Evolutionary conservation across 2,797 vertebrate species (phyloP).

Genomic region (Onychomys leucogaster): DNA sequence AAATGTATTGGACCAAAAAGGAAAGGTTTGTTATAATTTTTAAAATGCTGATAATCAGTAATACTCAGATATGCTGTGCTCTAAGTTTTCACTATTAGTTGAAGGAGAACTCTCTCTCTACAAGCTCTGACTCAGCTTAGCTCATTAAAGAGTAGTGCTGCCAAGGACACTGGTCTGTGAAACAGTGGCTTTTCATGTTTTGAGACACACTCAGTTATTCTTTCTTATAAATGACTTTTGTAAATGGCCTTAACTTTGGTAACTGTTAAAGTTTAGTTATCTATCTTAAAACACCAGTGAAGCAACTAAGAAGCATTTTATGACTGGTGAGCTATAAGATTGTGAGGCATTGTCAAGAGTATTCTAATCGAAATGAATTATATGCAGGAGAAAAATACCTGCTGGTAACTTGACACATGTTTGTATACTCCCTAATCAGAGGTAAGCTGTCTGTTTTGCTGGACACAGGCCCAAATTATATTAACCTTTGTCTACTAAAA

Average conservation of each 20-base stretch:
- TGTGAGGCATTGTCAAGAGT: background rate
- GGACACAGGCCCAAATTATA: background rate
- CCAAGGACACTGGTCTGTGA: background rate
- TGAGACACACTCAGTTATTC: background rate
- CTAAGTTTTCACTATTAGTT: background rate
- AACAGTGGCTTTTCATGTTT: background rate
- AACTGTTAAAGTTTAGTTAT: slow-evolving; percentile 54
- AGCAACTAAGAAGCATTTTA: background rate
- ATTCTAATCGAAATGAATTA: background rate
- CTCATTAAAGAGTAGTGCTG: background rate
- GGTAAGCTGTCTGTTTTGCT: background rate
- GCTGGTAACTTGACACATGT: background rate
- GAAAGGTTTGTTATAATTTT: background rate
- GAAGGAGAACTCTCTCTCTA: background rate
- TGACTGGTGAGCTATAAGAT: background rate
- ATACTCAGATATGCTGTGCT: background rate
- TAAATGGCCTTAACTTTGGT: slow-evolving; percentile 26
- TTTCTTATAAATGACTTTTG: slow-evolving; percentile 25
- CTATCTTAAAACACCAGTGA: background rate
- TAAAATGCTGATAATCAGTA: background rate
- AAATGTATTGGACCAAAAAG: background rate
- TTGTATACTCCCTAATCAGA: slow-evolving; percentile 35
- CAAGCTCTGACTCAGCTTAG: background rate
- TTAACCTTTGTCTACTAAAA: slow-evolving; percentile 20
- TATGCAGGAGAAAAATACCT: background rate